These are phyloP conservation scores for Cyprinodon tularosa DNA, from an alignment of 2,113 vertebrate genomes.

Conservation along the genomic window DNA sequence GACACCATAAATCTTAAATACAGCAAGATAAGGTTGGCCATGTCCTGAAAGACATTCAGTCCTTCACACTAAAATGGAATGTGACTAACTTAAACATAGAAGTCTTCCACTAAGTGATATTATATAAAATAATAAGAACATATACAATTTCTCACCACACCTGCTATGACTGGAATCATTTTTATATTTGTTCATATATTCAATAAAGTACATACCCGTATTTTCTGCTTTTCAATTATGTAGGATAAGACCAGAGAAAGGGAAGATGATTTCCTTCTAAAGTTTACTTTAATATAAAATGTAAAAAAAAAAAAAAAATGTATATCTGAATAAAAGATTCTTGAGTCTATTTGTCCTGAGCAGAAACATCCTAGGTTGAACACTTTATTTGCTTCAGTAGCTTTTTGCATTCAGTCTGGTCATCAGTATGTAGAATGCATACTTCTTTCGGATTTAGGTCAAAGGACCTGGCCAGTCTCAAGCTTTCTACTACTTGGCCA, in stretches of 20 bases:
- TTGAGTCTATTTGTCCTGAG: neutral
- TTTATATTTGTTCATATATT: no score
- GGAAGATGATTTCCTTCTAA: neutral
- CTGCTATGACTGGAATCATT: no score
- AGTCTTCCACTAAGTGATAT: no score
- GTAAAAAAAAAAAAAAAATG: neutral
- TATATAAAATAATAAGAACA: no score
- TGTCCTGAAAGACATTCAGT: no score
- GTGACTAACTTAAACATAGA: no score
- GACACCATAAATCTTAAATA: no score
- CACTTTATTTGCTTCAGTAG: constrained; percentile 10
- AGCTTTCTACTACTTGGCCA: neutral
- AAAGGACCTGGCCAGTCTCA: constrained; percentile 27
- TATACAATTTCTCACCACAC: no score
- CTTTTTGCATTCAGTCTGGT: constrained; percentile 11
- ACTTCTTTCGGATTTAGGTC: constrained; percentile 25
- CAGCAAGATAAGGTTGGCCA: no score
- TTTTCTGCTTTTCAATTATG: no score
- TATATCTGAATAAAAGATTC: neutral
- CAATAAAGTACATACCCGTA: no score
- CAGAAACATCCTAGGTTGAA: neutral
- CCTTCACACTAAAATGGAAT: no score
- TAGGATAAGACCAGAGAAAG: neutral
- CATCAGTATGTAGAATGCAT: constrained; percentile 24
- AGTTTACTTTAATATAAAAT: neutral